Base-by-base conservation (phyloP, 2,113 vertebrate genomes). In the Daboia siamensis region DNA sequence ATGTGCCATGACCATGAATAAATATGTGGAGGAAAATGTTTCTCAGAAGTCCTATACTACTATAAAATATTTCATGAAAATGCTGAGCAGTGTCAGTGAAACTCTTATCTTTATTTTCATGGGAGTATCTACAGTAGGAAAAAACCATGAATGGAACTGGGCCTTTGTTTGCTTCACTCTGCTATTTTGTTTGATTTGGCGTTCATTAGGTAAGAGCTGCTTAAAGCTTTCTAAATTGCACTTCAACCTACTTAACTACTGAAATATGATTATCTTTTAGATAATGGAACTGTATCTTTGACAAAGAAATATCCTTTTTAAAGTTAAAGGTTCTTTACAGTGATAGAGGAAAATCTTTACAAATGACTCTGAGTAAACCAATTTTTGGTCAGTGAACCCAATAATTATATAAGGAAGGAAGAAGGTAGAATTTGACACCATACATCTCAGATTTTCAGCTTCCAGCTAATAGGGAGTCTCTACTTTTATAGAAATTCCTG, bases 31-130 rank as follows among this genome's bases (percentile, higher is more conserved):
- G 93, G 99, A 99, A 96, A 99, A 99, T 0, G 98, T 99, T 7
- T 99, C 99, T 23, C 99, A 99, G 95, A 99, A 98, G 59, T 99
- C 99, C 59, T 99, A 99, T 95, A 99, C 98, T 0, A 99, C 99
- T 74, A 99, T 99, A 95, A 98, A 99, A 54, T 99, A 99, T 21
- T 98, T 99, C 95, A 97, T 99, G 97, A 99, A 99, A 97, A 99
- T 99, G 99, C 94, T 99, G 6, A 98, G 99, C 97, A 98, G 98
- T 69, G 98, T 99, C 94, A 99, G 99, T 0, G 99, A 99, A 96
- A 99, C 99, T 4, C 97, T 99, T 92, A 99, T 99, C 97, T 99
- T 99, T 97, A 99, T 99, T 96, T 99, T 99, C 97, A 98, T 99
- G 97, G 99, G 99, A 0, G 98, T 99, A 89, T 99, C 99, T 94